Evolutionary conservation across 2,888 invertebrate genomes (phyloP), one percentile per base, ranked within the genome.

Genomic region (Bedellia somnulentella): DNA sequence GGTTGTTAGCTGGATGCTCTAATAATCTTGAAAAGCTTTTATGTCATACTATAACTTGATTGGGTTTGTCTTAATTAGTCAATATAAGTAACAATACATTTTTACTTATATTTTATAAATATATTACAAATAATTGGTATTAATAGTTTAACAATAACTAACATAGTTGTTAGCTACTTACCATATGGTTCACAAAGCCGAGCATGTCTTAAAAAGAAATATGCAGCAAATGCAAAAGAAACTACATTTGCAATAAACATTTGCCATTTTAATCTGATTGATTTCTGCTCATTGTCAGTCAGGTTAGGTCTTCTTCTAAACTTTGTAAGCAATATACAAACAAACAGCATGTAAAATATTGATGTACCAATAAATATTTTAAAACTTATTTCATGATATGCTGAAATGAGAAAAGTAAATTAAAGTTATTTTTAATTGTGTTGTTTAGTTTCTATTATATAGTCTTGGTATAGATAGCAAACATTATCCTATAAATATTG

Each of bases 171-270:
- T n/a, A n/a, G n/a, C n/a, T n/a, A n/a, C n/a, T n/a, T 80, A 92
- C 95, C 87, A 57, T 92, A 88, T 24, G 93, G 86, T 77, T 98
- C 96, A 70, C 97, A 98, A 42, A 86, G 83, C 14, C 81, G 80
- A 61, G 97, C 97, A 59, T 97, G 97, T 41, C 96, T 80, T 47
- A 90, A 78, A 56, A 93, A 98, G 53, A 89, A 91, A 59, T 93
- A 96, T 28, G 86, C 85, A 22, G 94, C 92, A 42, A 85, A 60
- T 23, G 86, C 55, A 64, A 93, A 89, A 36, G 87, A 84, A 17
- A 78, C 50, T 26, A 91, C 64, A 66, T 95, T 94, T 28, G 85
- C 71, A 24, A 82, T 48, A 49, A 91, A 83, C 35, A 88, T 76
- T 53, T 85, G 80, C 54, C 83, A 80, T 71, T 97, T 97, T 57